A percentile compares a stretch with the other conserved stretches of the same genome.
Evolutionary conservation across 2,113 vertebrate species (phyloP).

Genomic region (human): GRCh38 chr4:185174501-185175000

Average conservation of each 20-base stretch:
- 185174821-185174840: not conserved
- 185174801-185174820: not conserved
- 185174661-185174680: not conserved
- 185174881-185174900: not conserved
- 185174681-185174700: not conserved
- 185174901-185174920: conserved; percentile 6
- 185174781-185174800: not conserved
- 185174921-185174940: conserved; percentile 35
- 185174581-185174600: not conserved
- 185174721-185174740: not conserved
- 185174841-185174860: not conserved
- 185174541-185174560: not conserved
- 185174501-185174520: not conserved
- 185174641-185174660: conserved; percentile 10
- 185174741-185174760: not conserved
- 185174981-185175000: conserved; percentile 1
- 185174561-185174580: not conserved
- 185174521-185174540: not conserved
- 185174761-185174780: not conserved
- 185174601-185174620: not conserved
- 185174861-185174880: not conserved
- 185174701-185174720: not conserved
- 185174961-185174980: not conserved
- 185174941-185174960: not conserved
- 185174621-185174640: not conserved